Evolutionary conservation across 2,888 invertebrate genomes (phyloP), one percentile per base, ranked within the genome.

Genomic region (Adelognathus sp.): DNA sequence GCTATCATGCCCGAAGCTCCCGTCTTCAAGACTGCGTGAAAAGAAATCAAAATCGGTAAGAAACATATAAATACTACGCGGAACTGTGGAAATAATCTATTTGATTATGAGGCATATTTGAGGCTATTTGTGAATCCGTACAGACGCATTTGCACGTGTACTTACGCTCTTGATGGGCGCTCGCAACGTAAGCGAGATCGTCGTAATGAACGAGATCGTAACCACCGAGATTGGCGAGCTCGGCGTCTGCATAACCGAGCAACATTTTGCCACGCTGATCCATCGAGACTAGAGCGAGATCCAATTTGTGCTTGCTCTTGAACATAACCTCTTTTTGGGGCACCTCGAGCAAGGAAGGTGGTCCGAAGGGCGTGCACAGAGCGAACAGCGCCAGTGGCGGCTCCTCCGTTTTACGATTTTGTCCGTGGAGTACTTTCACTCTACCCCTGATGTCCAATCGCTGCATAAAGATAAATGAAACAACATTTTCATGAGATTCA

Each of bases 1-100:
- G 99, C 99, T 88, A 99, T 98, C 96, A 99, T 97, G 29, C 99
- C 99, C 77, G 99, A 99, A 87, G 99, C 99, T 85, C 99, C 99
- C 64, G 99, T 99, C 94, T 99, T 99, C 85, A 99, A 93, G 88
- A 99, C 99, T 99, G 93, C 2, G 95, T 82, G 50, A 41, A 70
- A 64, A 73, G 27, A 41, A 39, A 52, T 18, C 4, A 54, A 50
- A 33, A 9, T 46, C 18, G 14, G n/a, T 61, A 36, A 52, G 16
- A 36, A 54, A 60, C 16, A n/a, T 6, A 14, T 3, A 5, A 41
- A 41, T 14, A 14, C 11, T 41, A n/a, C n/a, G n/a, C n/a, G n/a
- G n/a, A n/a, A n/a, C n/a, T n/a, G n/a, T n/a, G n/a, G n/a, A n/a
- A n/a, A n/a, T n/a, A n/a, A n/a, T n/a, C n/a, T n/a, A n/a, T n/a